phyloP scores from a whole-genome alignment of 64 coral and sea anemone genomes.

The Pocillopora damicornis region DNA sequence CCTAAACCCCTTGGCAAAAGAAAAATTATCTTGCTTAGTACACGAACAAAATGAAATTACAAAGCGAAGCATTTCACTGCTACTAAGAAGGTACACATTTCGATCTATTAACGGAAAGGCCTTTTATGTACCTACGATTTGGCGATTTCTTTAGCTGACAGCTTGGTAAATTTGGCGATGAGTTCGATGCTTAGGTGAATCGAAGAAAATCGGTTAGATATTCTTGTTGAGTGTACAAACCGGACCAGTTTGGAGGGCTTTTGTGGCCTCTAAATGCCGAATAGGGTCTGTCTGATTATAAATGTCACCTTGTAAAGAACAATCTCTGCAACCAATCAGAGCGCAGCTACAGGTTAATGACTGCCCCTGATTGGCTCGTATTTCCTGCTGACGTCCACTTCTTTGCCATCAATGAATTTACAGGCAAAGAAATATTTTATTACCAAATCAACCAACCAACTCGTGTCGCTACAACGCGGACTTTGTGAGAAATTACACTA shows the following conservation, averaged over 20 bases:
- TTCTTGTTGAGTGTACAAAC: slow-evolving; percentile 30
- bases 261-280: slow-evolving; percentile 90
- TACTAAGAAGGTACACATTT: slow-evolving; percentile 28
- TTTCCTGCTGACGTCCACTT: slow-evolving; percentile 70
- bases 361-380: slow-evolving; percentile 66
- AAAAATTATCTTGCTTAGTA: slow-evolving; percentile 16
- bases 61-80: slow-evolving; percentile 15
- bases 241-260: slow-evolving; percentile 57
- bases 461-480: slow-evolving; percentile 14
- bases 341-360: slow-evolving; percentile 38
- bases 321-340: slow-evolving; percentile 77
- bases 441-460: slow-evolving; percentile 52
- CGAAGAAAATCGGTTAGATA: slow-evolving; percentile 31
- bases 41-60: slow-evolving; percentile 25
- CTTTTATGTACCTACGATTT: slow-evolving; percentile 3
- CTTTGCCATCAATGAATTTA: slow-evolving; percentile 88
- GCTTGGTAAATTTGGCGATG: background rate
- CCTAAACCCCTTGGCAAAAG: slow-evolving; percentile 8
- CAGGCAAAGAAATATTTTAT: slow-evolving; percentile 64
- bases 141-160: background rate
- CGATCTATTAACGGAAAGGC: slow-evolving; percentile 2
- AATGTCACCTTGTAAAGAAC: slow-evolving; percentile 93
- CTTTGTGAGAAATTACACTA: slow-evolving; percentile 68
- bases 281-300: slow-evolving; percentile 86
- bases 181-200: slow-evolving; percentile 37